Conservation (phyloP, 2,888 invertebrate species). For the Actias luna region DNA sequence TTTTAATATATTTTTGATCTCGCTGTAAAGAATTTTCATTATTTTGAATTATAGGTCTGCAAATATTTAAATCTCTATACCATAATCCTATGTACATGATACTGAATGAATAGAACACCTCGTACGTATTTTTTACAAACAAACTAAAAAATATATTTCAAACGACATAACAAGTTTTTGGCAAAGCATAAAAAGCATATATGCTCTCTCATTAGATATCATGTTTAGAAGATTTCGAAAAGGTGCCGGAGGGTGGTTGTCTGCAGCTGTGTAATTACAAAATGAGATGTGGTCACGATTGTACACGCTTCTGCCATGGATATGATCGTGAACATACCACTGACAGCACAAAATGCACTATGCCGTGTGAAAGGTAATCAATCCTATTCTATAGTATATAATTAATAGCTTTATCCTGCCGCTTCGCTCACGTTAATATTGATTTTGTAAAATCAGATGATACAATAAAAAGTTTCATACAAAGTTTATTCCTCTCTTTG, state of each 20-base stretch:
- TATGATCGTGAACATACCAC: conserved; percentile 75
- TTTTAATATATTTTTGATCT: no score
- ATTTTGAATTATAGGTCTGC: no score
- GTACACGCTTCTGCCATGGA: conserved; percentile 83
- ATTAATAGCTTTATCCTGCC: no score
- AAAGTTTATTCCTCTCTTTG: no score
- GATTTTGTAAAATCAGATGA: no score
- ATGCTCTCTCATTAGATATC: conserved; percentile 40
- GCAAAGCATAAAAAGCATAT: conserved; percentile 19
- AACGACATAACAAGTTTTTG: neutral
- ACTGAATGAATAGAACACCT: no score
- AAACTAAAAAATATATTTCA: neutral
- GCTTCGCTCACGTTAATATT: no score
- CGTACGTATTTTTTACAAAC: neutral
- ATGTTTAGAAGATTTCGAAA: conserved; percentile 62
- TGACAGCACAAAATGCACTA: conserved; percentile 60
- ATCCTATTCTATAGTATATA: no score
- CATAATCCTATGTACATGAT: no score
- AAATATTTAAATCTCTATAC: no score
- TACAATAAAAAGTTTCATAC: no score
- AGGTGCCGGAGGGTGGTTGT: conserved; percentile 84
- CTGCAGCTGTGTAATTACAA: conserved; percentile 68
- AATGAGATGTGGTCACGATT: conserved; percentile 84
- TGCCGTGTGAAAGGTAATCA: conserved; percentile 72
- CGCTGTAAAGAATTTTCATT: no score